A percentile compares a stretch with the other conserved stretches of the same genome.
Evolutionary conservation across 2,797 vertebrate species (phyloP).

Genomic region (Lemur catta): DNA sequence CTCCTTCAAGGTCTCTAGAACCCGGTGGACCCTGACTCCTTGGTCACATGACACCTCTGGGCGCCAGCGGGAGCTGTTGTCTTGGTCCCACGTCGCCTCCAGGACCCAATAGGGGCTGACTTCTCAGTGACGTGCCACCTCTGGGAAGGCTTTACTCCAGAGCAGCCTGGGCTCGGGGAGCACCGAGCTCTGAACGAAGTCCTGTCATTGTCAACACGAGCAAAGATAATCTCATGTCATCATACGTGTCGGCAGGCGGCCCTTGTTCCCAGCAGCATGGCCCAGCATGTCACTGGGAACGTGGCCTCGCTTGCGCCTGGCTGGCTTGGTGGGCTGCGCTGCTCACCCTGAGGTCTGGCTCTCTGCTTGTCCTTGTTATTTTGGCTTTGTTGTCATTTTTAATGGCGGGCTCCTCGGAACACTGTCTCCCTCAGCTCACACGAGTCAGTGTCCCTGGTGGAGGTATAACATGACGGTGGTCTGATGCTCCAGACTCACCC

Average conservation of each 20-base stretch:
- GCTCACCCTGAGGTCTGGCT: background rate
- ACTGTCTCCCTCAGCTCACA: background rate
- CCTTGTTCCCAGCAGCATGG: background rate
- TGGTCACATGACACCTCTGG: background rate
- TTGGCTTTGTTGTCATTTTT: background rate
- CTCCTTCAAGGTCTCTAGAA: background rate
- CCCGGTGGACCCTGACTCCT: background rate
- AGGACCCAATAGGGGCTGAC: background rate
- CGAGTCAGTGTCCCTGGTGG: background rate
- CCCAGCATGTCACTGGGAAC: background rate
- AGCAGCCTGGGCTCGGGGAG: background rate
- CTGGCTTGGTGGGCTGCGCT: background rate
- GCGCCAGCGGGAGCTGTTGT: background rate
- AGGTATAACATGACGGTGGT: background rate
- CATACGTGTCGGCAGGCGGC: accelerated
- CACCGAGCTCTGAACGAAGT: accelerated
- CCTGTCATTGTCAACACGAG: no score
- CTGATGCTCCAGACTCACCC: background rate
- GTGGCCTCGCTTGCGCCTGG: background rate
- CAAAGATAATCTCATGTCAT: accelerated
- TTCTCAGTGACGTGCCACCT: background rate
- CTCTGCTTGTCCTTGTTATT: background rate
- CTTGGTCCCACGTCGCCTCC: background rate
- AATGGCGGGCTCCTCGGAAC: background rate
- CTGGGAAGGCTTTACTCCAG: background rate